These are phyloP conservation scores for Stylophora pistillata DNA, from an alignment of 64 coral and sea anemone genomes.

Conservation along the genomic window DNA sequence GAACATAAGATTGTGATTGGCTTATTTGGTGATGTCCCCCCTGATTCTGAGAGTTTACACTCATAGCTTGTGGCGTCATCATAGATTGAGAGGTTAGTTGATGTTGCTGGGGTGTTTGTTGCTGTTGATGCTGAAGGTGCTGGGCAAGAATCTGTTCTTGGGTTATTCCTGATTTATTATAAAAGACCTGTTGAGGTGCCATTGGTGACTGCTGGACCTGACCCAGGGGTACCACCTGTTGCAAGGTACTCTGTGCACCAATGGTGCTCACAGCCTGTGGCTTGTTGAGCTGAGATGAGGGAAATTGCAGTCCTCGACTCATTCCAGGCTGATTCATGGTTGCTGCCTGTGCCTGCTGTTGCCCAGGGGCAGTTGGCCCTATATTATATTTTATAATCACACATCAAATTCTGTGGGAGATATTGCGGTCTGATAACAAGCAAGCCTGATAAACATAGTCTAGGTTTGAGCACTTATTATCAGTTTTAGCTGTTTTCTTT, in stretches of 20 bases:
- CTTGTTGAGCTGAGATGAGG: conserved; percentile 4
- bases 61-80: neutral
- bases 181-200: neutral
- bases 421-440: too few species aligned
- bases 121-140: conserved; percentile 34
- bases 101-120: conserved; percentile 26
- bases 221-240: conserved; percentile 9
- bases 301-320: conserved; percentile 11
- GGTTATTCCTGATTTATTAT: conserved; percentile 1
- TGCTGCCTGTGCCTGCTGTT: conserved; percentile 2
- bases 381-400: neutral
- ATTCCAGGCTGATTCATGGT: conserved; percentile 17
- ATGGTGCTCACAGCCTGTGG: neutral
- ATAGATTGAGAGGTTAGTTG: conserved; percentile 23
- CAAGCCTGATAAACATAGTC: too few species aligned
- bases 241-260: neutral
- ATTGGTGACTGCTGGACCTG: neutral
- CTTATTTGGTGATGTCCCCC: conserved; percentile 47
- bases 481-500: too few species aligned
- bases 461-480: too few species aligned
- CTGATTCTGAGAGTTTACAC: conserved; percentile 9
- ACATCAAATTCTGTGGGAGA: neutral
- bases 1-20: neutral
- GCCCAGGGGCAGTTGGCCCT: conserved; percentile 22
- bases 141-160: conserved; percentile 19